Evolutionary conservation across 2,888 invertebrate genomes (phyloP).

Genomic region (Himalopsyche kuldschensis): DNA sequence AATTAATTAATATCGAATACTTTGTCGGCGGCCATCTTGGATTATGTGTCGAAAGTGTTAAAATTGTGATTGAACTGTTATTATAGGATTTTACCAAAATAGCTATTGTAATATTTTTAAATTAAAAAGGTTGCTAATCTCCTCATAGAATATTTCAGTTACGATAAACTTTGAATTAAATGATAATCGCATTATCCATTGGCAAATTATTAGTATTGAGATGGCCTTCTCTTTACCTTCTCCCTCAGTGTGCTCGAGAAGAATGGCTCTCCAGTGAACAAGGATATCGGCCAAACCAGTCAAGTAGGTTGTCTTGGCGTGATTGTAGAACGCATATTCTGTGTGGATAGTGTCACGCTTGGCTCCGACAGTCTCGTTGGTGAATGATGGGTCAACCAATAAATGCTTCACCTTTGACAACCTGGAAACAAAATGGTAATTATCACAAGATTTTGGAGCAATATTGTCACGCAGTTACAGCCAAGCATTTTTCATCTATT

Average conservation of each 20-base stretch:
- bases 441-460: not conserved
- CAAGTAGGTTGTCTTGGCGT: conserved; percentile 67
- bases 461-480: not conserved
- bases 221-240: conserved; percentile 20
- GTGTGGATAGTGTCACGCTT: conserved; percentile 50
- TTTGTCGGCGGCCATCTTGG: too few relatives aligned
- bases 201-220: too few relatives aligned
- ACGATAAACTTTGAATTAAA: too few relatives aligned
- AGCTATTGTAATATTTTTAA: too few relatives aligned
- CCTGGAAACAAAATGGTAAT: conserved; percentile 42
- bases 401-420: conserved; percentile 68
- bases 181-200: too few relatives aligned
- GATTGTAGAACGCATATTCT: conserved; percentile 67
- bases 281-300: conserved; percentile 62
- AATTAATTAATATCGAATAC: too few relatives aligned
- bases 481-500: not conserved
- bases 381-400: conserved; percentile 60
- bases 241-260: conserved; percentile 59
- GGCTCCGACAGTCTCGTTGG: conserved; percentile 54
- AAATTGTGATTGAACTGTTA: too few relatives aligned
- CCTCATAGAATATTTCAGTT: too few relatives aligned
- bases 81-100: too few relatives aligned
- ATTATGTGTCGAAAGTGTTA: too few relatives aligned
- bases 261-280: conserved; percentile 63
- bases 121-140: too few relatives aligned